Conservation (phyloP, 1,140 invertebrate genomes). For the Lycorma delicatula region DNA sequence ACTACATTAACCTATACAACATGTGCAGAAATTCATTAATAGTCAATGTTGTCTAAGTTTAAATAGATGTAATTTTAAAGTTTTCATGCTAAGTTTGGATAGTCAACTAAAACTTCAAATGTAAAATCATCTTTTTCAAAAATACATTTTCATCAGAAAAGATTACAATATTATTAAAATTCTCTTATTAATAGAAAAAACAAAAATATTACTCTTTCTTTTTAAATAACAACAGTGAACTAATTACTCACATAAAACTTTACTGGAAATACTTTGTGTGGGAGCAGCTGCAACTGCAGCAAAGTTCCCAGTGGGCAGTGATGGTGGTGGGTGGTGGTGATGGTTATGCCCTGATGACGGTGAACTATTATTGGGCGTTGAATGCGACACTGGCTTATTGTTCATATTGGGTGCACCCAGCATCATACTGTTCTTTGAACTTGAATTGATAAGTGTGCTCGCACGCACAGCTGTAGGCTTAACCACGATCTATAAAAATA, state of each 20-base stretch:
- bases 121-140: too few species aligned
- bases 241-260: slow-evolving; percentile 40
- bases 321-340: slow-evolving; percentile 11
- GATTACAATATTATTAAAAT: too few species aligned
- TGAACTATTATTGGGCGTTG: slow-evolving; percentile 44
- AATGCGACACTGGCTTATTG: slow-evolving; percentile 41
- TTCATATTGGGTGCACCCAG: slow-evolving; percentile 7
- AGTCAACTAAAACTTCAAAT: too few species aligned
- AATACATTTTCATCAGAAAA: too few species aligned
- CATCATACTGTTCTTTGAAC: slow-evolving; percentile 40
- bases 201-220: too few species aligned
- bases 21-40: too few species aligned
- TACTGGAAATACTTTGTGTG: slow-evolving; percentile 42
- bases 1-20: too few species aligned
- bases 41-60: too few species aligned
- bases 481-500: slow-evolving; percentile 38
- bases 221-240: too few species aligned
- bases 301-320: slow-evolving; percentile 43
- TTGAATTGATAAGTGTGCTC: slow-evolving; percentile 40
- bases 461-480: slow-evolving; percentile 65
- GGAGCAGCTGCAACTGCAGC: slow-evolving; percentile 51
- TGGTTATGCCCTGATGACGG: slow-evolving; percentile 20
- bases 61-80: too few species aligned
- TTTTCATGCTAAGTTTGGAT: too few species aligned
- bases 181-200: too few species aligned